Evolutionary conservation across 2,888 invertebrate genomes (phyloP).

Genomic region (Phortica magna): DNA sequence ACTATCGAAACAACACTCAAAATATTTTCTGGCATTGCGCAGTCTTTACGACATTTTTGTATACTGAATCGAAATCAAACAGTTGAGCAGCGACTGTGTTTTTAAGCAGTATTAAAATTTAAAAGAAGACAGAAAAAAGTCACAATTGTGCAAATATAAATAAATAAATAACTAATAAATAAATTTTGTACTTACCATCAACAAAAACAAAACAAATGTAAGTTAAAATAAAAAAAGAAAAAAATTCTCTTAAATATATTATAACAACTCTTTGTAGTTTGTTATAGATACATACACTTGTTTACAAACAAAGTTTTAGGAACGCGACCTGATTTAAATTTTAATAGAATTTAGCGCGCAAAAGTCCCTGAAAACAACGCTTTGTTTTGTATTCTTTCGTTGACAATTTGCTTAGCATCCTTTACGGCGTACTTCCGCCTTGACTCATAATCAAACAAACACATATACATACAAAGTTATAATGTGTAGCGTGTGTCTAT

Average conservation of each 20-base stretch:
- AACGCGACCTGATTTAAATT: constrained; percentile 20
- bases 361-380: constrained; percentile 4
- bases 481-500: not conserved
- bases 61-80: constrained; percentile 53
- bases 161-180: not conserved
- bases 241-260: not conserved
- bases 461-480: not conserved
- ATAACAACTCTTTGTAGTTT: not conserved
- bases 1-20: constrained; percentile 13
- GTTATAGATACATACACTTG: constrained; percentile 35
- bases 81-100: constrained; percentile 65
- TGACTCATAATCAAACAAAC: constrained; percentile 14
- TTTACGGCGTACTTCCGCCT: constrained; percentile 48
- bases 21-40: not conserved
- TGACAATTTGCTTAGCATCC: constrained; percentile 54
- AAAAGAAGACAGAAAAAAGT: constrained; percentile 22
- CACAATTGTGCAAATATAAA: constrained; percentile 4
- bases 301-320: constrained; percentile 25
- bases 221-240: not conserved
- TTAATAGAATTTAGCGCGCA: not conserved
- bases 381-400: not conserved
- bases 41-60: not conserved
- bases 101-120: constrained; percentile 56
- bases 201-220: constrained; percentile 33
- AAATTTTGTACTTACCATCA: not conserved